Conservation (phyloP, 1,140 invertebrate genomes). For the Zelostemma sp. region DNA sequence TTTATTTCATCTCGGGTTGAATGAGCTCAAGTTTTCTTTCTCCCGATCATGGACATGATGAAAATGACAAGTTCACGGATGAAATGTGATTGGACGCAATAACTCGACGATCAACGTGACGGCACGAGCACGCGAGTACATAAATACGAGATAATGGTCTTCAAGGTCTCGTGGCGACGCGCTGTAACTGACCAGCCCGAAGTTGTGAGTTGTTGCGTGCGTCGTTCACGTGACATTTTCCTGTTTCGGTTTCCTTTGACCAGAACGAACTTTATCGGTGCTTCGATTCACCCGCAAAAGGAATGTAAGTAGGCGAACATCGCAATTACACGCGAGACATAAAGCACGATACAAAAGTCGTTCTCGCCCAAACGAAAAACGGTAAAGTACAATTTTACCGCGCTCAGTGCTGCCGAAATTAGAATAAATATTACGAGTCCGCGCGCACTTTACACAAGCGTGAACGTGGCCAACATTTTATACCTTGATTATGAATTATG, state of each 20-base stretch:
- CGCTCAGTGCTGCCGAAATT: conserved; percentile 35
- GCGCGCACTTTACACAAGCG: too few relatives aligned
- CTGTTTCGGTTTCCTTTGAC: conserved; percentile 38
- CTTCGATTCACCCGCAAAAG: conserved; percentile 49
- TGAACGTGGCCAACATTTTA: too few relatives aligned
- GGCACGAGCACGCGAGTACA: conserved; percentile 16
- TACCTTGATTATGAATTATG: too few relatives aligned
- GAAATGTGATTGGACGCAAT: neutral
- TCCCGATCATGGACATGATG: neutral
- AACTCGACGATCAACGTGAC: conserved; percentile 9
- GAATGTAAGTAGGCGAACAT: conserved; percentile 55
- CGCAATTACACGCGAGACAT: conserved; percentile 36
- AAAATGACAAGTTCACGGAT: neutral
- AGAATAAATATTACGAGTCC: conserved; percentile 39
- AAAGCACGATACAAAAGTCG: conserved; percentile 24
- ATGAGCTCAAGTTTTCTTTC: too few relatives aligned
- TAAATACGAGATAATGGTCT: neutral
- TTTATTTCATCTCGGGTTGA: too few relatives aligned
- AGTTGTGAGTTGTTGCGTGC: conserved; percentile 25
- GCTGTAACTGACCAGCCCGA: conserved; percentile 14
- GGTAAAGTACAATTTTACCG: conserved; percentile 38
- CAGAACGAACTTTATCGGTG: conserved; percentile 44
- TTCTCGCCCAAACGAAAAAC: conserved; percentile 22
- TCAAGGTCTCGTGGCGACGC: neutral
- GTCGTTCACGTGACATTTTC: conserved; percentile 23